These are phyloP conservation scores for Echiichthys vipera DNA, from an alignment of 2,797 vertebrate genomes.

Conservation along the genomic window DNA sequence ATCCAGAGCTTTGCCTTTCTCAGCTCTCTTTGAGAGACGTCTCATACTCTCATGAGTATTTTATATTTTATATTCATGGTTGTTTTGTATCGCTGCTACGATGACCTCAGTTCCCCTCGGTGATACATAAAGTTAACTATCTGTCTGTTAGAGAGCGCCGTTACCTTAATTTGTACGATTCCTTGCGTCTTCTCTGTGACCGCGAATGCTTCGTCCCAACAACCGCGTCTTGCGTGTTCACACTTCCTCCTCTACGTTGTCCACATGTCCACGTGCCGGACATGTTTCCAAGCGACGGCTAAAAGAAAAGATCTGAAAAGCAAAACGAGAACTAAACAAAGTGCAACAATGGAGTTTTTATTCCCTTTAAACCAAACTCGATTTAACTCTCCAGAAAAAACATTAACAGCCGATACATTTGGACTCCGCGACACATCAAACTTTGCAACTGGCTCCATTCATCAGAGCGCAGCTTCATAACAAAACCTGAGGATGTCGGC, in stretches of 20 bases:
- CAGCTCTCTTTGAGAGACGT: no score
- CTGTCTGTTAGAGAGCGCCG: background rate
- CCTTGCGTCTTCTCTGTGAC: background rate
- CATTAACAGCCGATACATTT: background rate
- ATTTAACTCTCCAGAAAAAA: background rate
- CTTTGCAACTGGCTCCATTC: background rate
- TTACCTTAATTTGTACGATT: background rate
- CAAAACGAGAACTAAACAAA: background rate
- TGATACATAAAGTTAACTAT: no score
- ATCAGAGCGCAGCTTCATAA: slow-evolving; percentile 4
- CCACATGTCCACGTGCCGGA: no score
- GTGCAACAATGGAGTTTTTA: background rate
- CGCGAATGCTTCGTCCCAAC: no score
- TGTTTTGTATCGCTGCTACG: no score
- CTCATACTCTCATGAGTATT: no score
- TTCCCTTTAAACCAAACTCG: no score
- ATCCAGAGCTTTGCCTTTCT: no score
- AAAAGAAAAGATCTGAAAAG: background rate
- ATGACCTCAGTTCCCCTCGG: no score
- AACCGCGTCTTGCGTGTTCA: background rate
- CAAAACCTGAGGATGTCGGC: slow-evolving; percentile 4
- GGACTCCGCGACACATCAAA: background rate
- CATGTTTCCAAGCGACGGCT: background rate
- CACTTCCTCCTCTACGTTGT: background rate
- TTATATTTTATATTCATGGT: no score